Evolutionary conservation across 2,888 invertebrate genomes (phyloP).

Genomic region (Sussaba pulchella): DNA sequence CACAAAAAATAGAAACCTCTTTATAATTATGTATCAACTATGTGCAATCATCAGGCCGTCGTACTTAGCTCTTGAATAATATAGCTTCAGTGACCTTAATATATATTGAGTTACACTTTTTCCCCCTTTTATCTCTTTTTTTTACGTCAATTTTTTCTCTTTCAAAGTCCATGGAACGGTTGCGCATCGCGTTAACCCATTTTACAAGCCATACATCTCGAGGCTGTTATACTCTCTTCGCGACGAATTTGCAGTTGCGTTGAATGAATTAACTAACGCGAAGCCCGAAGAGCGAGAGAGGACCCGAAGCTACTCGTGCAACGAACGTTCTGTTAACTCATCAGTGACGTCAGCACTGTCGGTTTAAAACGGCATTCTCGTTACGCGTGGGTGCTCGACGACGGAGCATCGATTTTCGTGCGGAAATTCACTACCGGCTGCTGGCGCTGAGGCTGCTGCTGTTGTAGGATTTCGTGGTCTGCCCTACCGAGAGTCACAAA

Average conservation of each 20-base stretch:
- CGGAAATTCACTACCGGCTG: constrained; percentile 42
- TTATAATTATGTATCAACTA: too few species aligned
- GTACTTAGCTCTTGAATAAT: too few species aligned
- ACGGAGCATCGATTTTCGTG: constrained; percentile 39
- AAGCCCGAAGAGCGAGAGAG: neutral
- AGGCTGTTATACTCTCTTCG: neutral
- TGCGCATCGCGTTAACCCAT: neutral
- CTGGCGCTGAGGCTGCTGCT: too few species aligned
- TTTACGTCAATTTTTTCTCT: neutral
- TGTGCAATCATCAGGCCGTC: too few species aligned
- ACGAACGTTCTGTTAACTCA: constrained; percentile 44
- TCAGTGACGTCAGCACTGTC: constrained; percentile 51
- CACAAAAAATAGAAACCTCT: too few species aligned
- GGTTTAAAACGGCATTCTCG: neutral
- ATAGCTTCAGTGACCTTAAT: too few species aligned
- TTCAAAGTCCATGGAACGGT: neutral
- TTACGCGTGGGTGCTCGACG: constrained; percentile 50
- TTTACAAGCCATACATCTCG: neutral
- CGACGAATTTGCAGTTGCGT: neutral
- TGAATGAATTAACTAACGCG: constrained; percentile 22
- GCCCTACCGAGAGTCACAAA: constrained; percentile 19
- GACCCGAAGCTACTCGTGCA: neutral
- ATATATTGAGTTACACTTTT: too few species aligned
- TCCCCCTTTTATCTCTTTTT: neutral
- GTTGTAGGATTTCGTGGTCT: constrained; percentile 46